A percentile compares a stretch with the other conserved stretches of the same genome.
Conservation (phyloP, 2,888 invertebrate genomes). For the Amphipoea lucens region DNA sequence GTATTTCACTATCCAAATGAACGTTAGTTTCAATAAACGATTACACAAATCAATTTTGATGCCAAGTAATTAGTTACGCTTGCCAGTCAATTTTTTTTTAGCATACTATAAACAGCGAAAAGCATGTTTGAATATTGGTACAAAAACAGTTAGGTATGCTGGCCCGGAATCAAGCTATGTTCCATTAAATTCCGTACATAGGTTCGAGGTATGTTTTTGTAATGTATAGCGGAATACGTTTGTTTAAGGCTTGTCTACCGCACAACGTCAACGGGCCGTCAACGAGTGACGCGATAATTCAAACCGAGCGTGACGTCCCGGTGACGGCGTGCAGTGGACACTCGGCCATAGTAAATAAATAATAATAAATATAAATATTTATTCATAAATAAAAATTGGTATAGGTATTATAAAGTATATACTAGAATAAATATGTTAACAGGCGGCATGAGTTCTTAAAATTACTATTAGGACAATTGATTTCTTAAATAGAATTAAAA, state of each 20-base stretch:
- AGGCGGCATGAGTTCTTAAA: neutral
- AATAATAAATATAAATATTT: neutral
- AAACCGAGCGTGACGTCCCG: neutral
- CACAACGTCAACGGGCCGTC: neutral
- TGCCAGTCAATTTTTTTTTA: slow-evolving; percentile 1
- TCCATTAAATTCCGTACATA: slow-evolving; percentile 14
- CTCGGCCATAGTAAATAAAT: neutral
- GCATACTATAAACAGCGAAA: neutral
- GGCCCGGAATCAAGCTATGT: slow-evolving; percentile 29
- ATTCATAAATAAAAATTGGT: no score
- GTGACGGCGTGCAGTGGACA: neutral
- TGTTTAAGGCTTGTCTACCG: neutral
- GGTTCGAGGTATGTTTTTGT: neutral
- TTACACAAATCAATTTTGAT: neutral
- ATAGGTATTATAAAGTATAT: neutral
- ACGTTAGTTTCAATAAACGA: slow-evolving; percentile 1
- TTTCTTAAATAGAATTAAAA: neutral
- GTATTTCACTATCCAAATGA: neutral
- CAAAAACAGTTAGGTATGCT: slow-evolving; percentile 30
- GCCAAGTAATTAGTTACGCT: neutral
- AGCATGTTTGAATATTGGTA: slow-evolving; percentile 5
- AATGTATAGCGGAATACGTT: neutral
- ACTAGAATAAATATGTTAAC: neutral
- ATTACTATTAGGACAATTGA: neutral
- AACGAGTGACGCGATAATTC: neutral